Evolutionary conservation across 2,113 vertebrate genomes (phyloP), one percentile per base, ranked within the genome.

Genomic region (Chloropsis cyanopogon): DNA sequence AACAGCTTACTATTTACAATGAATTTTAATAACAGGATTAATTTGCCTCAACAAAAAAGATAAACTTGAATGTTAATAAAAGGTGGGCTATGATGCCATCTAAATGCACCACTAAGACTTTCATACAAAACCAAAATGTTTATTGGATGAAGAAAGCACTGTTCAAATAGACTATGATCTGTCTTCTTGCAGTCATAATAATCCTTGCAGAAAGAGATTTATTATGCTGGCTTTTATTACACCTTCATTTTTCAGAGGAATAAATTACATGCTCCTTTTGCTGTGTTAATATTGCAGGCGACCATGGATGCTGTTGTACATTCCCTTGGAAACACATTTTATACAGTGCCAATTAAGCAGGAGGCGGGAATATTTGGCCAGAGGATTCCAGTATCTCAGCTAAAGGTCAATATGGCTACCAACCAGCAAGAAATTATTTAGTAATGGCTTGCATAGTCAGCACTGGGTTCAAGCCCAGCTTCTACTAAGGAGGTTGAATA

Each of bases 391-490:
- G 66, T 91, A 75, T 75, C 60, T 95, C 94, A 88, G 86, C 52
- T 96, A 97, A 97, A 97, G 92, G 94, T 97, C 94, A 96, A 60
- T 54, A 77, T 49, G 82, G 33, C 82, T 97, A 90, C 87, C 65
- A 93, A 87, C 63, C 69, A 90, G 65, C 14, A 50, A 90, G 61
- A 54, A 68, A 97, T 97, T 97, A 85, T 89, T 92, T 80, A 93
- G 80, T 63, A 92, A 66, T 88, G 63, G 63, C 85, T 82, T 95
- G 76, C 94, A 56, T 39, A 96, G 50, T 96, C 95, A 97, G 93
- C 65, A 88, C 49, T 92, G 83, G 33, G 79, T 93, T 91, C 2
- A 14, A 97, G 84, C 56, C 91, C 86, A 96, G 65, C 68, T 96
- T 94, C 94, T 96, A 33, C 57, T 92, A 72, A 59, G 80, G 60